These are phyloP conservation scores for Oligia latruncula DNA, from an alignment of 2,888 invertebrate genomes.

Conservation along the genomic window DNA sequence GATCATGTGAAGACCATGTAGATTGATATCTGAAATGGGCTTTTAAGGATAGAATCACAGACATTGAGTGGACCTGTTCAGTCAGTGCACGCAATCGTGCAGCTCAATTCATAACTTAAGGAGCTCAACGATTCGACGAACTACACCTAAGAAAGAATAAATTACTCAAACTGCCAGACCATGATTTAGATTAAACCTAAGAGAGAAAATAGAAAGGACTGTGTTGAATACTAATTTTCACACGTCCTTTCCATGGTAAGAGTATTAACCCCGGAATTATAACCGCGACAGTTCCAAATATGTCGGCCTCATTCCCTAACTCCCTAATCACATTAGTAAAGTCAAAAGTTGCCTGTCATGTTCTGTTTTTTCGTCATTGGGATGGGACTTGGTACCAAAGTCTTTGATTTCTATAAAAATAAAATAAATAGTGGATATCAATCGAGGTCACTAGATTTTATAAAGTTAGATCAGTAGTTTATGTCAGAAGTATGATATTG, in stretches of 20 bases:
- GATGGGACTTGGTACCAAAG: constrained; percentile 30
- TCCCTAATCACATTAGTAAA: constrained; percentile 55
- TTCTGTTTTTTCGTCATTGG: constrained; percentile 16
- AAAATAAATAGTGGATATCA: not conserved
- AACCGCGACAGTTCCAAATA: constrained; percentile 1
- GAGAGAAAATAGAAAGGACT: not conserved
- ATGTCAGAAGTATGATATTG: not conserved
- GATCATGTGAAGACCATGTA: not conserved
- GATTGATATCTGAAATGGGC: not conserved
- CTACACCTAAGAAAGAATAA: not conserved
- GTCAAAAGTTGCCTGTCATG: constrained; percentile 26
- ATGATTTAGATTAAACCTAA: not conserved
- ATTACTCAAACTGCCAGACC: not conserved
- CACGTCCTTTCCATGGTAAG: not conserved
- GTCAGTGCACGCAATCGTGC: not conserved
- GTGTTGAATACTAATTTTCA: not conserved
- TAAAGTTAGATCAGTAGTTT: not conserved
- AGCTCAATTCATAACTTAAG: not conserved
- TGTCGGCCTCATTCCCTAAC: constrained; percentile 32
- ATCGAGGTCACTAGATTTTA: not conserved
- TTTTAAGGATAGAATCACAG: not conserved
- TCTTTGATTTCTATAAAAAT: constrained; percentile 10
- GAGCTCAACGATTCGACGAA: not conserved
- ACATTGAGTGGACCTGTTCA: not conserved
- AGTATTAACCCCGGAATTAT: constrained; percentile 11